phyloP scores from a whole-genome alignment of 2,888 invertebrate species.

The Taphrorychus bicolor region DNA sequence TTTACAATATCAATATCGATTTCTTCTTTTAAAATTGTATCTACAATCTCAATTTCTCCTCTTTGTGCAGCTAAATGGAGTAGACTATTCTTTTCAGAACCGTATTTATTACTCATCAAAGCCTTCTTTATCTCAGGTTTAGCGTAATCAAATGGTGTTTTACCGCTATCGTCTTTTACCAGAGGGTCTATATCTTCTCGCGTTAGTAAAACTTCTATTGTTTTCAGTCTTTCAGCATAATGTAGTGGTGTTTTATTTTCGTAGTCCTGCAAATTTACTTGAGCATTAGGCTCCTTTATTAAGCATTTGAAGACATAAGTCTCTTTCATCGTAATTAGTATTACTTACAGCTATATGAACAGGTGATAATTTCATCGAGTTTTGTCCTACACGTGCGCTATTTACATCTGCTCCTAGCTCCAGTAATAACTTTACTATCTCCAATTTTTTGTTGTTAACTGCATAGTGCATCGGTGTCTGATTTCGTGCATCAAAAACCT shows the following conservation, averaged over 20 bases:
- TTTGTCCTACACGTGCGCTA: constrained; percentile 14
- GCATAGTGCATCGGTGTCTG: constrained; percentile 18
- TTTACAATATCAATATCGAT: neutral
- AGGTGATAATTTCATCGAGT: neutral
- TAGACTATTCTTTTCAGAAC: neutral
- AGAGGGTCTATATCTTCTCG: neutral
- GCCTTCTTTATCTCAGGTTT: neutral
- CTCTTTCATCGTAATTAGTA: constrained; percentile 24
- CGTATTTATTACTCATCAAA: neutral
- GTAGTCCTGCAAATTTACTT: neutral
- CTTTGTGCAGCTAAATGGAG: neutral
- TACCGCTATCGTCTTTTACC: neutral
- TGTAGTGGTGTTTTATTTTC: constrained; percentile 1
- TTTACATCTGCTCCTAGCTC: neutral
- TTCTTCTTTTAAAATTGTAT: constrained; percentile 2
- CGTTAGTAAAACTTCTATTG: constrained; percentile 2
- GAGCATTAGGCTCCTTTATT: constrained; percentile 18
- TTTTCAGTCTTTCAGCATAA: constrained; percentile 2
- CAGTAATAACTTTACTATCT: constrained; percentile 2
- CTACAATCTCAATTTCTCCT: neutral
- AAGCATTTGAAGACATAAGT: constrained; percentile 35
- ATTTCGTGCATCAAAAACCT: constrained; percentile 5
- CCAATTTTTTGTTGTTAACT: constrained; percentile 25
- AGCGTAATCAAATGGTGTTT: neutral
- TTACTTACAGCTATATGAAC: neutral